A percentile compares a stretch with the other conserved stretches of the same genome.
These are phyloP conservation scores for Oncorhynchus nerka DNA, from an alignment of 2,113 vertebrate species.

Conservation along the genomic window DNA sequence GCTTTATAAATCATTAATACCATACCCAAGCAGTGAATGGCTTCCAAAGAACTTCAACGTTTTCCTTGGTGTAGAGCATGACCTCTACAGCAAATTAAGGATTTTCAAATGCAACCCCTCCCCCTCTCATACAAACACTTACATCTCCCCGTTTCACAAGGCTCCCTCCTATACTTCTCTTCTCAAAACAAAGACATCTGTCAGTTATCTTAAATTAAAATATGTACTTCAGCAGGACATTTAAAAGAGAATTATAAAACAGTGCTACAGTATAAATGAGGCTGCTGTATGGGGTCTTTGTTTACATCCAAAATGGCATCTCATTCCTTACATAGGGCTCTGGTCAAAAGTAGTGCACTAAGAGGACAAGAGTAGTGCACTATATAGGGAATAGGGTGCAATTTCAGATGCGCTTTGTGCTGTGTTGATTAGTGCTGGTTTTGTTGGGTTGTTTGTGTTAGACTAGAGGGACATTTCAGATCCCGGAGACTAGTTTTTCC, in stretches of 20 bases:
- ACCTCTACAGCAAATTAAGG: conserved; percentile 11
- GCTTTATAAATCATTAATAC: conserved; percentile 16
- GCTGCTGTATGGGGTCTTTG: not conserved
- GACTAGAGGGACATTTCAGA: conserved; percentile 85
- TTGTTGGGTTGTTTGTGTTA: conserved; percentile 14
- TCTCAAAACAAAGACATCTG: conserved; percentile 34
- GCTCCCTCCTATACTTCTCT: not conserved
- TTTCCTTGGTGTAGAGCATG: not conserved
- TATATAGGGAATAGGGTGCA: too few relatives aligned
- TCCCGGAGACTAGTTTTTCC: conserved; percentile 74
- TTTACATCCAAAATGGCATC: too few relatives aligned
- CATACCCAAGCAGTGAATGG: conserved; percentile 2
- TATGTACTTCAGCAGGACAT: conserved; percentile 7
- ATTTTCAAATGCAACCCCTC: not conserved
- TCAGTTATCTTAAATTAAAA: conserved; percentile 26
- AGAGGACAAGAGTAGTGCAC: too few relatives aligned
- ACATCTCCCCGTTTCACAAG: not conserved
- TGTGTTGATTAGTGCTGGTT: not conserved
- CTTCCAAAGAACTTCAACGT: conserved; percentile 8
- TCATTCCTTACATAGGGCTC: too few relatives aligned
- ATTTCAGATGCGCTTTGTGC: too few relatives aligned
- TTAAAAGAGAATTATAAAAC: conserved; percentile 15
- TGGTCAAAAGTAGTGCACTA: too few relatives aligned
- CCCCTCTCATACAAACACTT: not conserved
- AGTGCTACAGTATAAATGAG: conserved; percentile 21